These are phyloP conservation scores for Threskiornis aethiopicus DNA, from an alignment of 2,797 vertebrate species.

Conservation along the genomic window DNA sequence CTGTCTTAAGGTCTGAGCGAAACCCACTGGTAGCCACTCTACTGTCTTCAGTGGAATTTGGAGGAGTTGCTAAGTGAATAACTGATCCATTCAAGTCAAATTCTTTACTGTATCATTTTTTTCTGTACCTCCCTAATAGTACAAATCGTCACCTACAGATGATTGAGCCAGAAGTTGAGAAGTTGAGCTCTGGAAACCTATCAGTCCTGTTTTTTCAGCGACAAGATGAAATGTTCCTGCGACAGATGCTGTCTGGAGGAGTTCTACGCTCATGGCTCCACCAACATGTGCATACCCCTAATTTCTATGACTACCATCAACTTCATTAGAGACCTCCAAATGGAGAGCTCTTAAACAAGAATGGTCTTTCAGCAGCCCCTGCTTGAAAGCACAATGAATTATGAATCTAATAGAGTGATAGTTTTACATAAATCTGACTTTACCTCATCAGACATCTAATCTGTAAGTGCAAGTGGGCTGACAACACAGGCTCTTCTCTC, in stretches of 20 bases:
- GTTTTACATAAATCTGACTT: not conserved
- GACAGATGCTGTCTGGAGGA: not conserved
- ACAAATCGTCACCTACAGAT: not conserved
- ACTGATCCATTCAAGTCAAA: not conserved
- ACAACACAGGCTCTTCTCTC: not conserved
- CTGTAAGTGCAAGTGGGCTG: not conserved
- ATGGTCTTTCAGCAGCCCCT: not conserved
- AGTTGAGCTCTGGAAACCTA: not conserved
- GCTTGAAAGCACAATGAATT: not conserved
- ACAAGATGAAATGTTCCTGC: not conserved
- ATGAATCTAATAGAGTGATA: not conserved
- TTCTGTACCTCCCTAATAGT: not conserved
- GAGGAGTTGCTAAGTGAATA: not conserved
- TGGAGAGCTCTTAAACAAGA: not conserved
- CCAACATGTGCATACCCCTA: not conserved
- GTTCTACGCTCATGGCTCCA: accelerated
- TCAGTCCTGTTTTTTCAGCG: not conserved
- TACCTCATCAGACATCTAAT: not conserved
- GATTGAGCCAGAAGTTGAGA: not conserved
- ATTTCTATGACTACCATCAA: not conserved
- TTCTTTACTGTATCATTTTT: not conserved
- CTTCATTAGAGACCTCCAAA: not conserved
- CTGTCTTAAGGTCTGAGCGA: not conserved
- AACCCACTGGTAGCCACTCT: not conserved
- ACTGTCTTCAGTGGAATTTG: not conserved